A percentile compares a stretch with the other conserved stretches of the same genome.
phyloP scores from a whole-genome alignment of 2,113 vertebrate genomes.

The Alectura lathami region DNA sequence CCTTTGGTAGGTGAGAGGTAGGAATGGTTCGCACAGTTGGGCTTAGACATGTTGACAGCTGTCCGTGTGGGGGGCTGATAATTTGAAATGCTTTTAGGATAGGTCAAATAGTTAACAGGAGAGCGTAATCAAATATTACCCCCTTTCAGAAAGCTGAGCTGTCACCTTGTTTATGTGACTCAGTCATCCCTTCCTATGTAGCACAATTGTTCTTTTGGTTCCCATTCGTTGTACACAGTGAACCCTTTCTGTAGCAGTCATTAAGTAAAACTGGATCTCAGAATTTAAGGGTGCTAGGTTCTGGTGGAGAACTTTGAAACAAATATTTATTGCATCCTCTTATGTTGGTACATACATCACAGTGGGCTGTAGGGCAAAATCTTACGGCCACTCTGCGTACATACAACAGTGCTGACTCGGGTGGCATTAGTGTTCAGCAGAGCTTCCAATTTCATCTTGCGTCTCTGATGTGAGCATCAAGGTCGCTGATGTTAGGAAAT shows the following conservation, averaged over 20 bases:
- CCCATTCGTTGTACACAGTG: slow-evolving; percentile 12
- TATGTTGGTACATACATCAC: background rate
- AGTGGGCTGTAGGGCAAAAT: background rate
- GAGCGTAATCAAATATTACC: background rate
- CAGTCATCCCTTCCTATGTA: slow-evolving; percentile 41
- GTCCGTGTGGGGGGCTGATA: background rate
- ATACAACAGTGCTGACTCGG: background rate
- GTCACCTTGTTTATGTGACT: slow-evolving; percentile 22
- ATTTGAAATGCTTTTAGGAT: slow-evolving; percentile 25
- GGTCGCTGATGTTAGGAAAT: background rate
- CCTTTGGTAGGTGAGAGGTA: background rate
- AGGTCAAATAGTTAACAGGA: background rate
- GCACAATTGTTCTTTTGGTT: slow-evolving; percentile 49
- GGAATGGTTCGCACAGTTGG: background rate
- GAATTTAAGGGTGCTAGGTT: background rate
- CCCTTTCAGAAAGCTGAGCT: background rate
- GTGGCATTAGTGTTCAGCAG: background rate
- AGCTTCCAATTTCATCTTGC: slow-evolving; percentile 11
- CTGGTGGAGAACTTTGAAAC: background rate
- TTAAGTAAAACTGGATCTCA: slow-evolving; percentile 32
- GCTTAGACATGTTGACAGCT: slow-evolving; percentile 28
- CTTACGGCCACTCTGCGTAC: background rate
- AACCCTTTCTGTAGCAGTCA: background rate
- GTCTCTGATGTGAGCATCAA: background rate
- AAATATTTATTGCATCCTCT: background rate